These are phyloP conservation scores for Salpingus planirostris DNA, from an alignment of 2,888 invertebrate species.

Conservation along the genomic window DNA sequence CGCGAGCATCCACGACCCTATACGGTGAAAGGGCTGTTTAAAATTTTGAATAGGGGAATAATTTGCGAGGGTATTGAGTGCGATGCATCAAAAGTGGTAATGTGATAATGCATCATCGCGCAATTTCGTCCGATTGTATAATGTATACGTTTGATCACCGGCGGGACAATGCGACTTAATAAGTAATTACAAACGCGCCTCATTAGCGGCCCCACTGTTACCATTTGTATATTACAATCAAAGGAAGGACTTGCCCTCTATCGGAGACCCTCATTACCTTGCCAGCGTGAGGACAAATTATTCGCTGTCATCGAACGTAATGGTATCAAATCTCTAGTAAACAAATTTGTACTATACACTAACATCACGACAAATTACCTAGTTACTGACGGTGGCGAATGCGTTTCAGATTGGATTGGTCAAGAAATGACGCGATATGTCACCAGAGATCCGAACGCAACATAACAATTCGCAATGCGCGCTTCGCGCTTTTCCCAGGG, in stretches of 20 bases:
- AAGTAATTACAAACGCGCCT: constrained; percentile 7
- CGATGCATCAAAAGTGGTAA: constrained; percentile 1
- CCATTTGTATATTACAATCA: constrained; percentile 6
- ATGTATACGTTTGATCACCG: no score
- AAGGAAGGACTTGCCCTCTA: neutral
- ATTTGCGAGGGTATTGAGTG: no score
- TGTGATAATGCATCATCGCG: no score
- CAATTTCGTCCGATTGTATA: constrained; percentile 1
- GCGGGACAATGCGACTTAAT: constrained; percentile 6
- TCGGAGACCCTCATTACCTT: neutral
- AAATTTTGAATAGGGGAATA: no score
- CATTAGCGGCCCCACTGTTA: constrained; percentile 6
- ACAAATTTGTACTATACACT: constrained; percentile 10
- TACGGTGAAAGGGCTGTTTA: no score
- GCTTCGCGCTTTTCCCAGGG: no score
- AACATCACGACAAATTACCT: constrained; percentile 12
- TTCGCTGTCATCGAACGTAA: constrained; percentile 12
- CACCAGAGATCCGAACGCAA: no score
- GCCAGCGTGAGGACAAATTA: constrained; percentile 7
- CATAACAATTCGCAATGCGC: no score
- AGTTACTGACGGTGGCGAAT: constrained; percentile 13
- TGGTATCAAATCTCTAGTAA: no score
- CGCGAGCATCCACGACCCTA: no score
- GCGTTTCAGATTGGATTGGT: constrained; percentile 15
- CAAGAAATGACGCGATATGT: constrained; percentile 12